These are phyloP conservation scores for Zonitis immaculata DNA, from an alignment of 2,888 invertebrate genomes.

Conservation along the genomic window DNA sequence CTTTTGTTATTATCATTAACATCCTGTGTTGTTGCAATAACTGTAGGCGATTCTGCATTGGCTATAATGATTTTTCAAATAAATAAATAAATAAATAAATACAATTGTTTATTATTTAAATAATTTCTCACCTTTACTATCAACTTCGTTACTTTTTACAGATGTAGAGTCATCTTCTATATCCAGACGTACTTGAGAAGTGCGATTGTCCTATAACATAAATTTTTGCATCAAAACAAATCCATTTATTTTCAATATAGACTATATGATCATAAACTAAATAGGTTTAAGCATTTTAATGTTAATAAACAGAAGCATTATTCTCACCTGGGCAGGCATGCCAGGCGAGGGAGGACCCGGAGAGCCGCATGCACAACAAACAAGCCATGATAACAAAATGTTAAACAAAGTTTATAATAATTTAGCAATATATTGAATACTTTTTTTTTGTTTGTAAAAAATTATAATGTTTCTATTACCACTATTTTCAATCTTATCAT, in stretches of 20 bases:
- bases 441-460: too few species aligned
- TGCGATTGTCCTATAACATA: slow-evolving; percentile 74
- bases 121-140: slow-evolving; percentile 63
- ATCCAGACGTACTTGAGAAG: slow-evolving; percentile 83
- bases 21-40: slow-evolving; percentile 24
- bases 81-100: too few species aligned
- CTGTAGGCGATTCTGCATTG: slow-evolving; percentile 45
- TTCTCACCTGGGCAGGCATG: slow-evolving; percentile 51
- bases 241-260: too few species aligned
- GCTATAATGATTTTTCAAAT: slow-evolving; percentile 35
- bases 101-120: too few species aligned
- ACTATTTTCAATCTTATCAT: neutral
- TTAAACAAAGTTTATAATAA: neutral
- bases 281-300: too few species aligned
- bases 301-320: slow-evolving; percentile 7
- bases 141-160: slow-evolving; percentile 76
- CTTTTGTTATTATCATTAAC: slow-evolving; percentile 1
- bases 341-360: slow-evolving; percentile 50
- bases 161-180: slow-evolving; percentile 89
- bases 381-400: slow-evolving; percentile 42
- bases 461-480: neutral
- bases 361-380: slow-evolving; percentile 59
- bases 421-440: neutral
- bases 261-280: too few species aligned
- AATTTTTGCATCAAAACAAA: neutral